phyloP scores from a whole-genome alignment of 2,797 vertebrate genomes.

The Takifugu ocellatus region DNA sequence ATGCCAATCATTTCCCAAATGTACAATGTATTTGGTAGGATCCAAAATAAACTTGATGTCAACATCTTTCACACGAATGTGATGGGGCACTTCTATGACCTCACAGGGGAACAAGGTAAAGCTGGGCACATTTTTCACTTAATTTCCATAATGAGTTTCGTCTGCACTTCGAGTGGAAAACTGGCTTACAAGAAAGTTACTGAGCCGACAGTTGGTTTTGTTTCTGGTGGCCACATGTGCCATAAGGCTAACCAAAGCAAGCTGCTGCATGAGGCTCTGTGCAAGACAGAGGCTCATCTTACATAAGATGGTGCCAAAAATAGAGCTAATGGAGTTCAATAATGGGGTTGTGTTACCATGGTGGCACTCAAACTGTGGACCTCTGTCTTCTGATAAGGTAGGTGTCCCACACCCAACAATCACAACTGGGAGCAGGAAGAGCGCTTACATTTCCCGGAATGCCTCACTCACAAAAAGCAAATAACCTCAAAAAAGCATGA shows the following conservation, averaged over 20 bases:
- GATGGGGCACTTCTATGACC: too few relatives aligned
- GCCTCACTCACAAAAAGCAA: constrained; percentile 21
- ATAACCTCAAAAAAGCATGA: constrained; percentile 4
- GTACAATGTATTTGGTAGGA: too few relatives aligned
- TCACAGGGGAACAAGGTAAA: constrained; percentile 31
- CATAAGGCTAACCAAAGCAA: constrained; percentile 53
- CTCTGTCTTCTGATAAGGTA: constrained; percentile 48
- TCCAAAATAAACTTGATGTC: too few relatives aligned
- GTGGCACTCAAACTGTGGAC: constrained; percentile 13
- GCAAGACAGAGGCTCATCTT: constrained; percentile 36
- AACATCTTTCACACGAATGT: too few relatives aligned
- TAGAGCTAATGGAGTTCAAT: constrained; percentile 50
- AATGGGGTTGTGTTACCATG: constrained; percentile 14
- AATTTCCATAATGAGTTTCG: constrained; percentile 61
- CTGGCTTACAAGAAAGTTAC: constrained; percentile 74
- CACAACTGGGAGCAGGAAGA: constrained; percentile 17
- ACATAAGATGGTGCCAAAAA: constrained; percentile 43
- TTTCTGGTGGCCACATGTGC: constrained; percentile 64
- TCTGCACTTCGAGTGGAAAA: constrained; percentile 70
- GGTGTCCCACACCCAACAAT: constrained; percentile 33
- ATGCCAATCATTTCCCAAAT: too few relatives aligned
- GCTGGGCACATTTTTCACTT: constrained; percentile 45
- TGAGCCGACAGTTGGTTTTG: constrained; percentile 68
- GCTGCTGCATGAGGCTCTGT: constrained; percentile 36
- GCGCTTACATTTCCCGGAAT: constrained; percentile 17